A percentile compares a stretch with the other conserved stretches of the same genome.
These are phyloP conservation scores for Molossus molossus DNA, from an alignment of 2,797 vertebrate genomes.

Conservation along the genomic window DNA sequence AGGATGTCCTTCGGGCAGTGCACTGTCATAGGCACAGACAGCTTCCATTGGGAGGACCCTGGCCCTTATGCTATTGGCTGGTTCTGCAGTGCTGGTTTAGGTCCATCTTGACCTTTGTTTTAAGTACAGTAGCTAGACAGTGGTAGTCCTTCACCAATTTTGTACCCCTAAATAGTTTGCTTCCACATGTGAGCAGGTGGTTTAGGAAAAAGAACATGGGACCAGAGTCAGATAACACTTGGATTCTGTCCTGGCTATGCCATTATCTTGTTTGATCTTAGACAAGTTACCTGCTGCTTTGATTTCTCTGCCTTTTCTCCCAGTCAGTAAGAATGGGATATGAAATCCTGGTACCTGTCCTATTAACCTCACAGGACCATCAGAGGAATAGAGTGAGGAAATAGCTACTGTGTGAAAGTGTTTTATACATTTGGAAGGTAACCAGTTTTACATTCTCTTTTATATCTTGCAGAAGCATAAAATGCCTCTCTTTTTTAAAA, in stretches of 20 bases:
- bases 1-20: not conserved
- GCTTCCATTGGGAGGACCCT: not conserved
- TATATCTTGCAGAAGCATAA: not conserved
- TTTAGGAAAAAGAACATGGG: not conserved
- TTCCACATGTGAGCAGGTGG: not conserved
- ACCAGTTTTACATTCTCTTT: not conserved
- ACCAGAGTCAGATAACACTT: not conserved
- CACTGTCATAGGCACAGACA: not conserved
- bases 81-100: not conserved
- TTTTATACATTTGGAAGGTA: not conserved
- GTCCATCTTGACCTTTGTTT: not conserved
- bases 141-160: too few relatives aligned
- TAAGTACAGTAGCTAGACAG: too few relatives aligned
- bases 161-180: not conserved
- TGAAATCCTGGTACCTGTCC: not conserved
- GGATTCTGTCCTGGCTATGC: not conserved
- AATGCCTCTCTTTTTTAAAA: too few relatives aligned
- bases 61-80: not conserved
- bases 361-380: not conserved
- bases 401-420: not conserved
- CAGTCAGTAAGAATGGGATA: not conserved
- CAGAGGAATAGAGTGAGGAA: not conserved
- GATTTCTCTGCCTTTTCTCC: not conserved
- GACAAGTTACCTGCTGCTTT: not conserved
- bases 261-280: not conserved